Evolutionary conservation across 2,797 vertebrate genomes (phyloP).

Genomic region (Choloepus didactylus): DNA sequence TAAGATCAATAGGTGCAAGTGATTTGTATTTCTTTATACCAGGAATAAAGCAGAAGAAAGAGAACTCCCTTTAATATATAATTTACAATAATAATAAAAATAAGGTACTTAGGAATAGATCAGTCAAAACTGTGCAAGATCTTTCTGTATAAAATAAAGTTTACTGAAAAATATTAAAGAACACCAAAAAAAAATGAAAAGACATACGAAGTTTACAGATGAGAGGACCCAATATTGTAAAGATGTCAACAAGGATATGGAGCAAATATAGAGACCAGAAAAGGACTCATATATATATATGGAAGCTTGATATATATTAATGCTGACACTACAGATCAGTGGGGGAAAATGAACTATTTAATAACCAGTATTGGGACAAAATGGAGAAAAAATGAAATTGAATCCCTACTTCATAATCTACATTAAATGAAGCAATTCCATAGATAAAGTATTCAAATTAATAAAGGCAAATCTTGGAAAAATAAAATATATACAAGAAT

Average conservation of each 20-base stretch:
- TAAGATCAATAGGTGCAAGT: constrained; percentile 1
- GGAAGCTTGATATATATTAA: background rate
- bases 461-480: constrained; percentile 15
- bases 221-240: background rate
- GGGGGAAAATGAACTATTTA: background rate
- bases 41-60: background rate
- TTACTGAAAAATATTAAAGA: background rate
- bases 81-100: background rate
- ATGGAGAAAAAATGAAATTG: background rate
- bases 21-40: background rate
- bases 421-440: constrained; percentile 46
- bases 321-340: background rate
- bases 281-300: background rate
- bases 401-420: background rate
- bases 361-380: background rate
- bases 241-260: background rate
- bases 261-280: background rate
- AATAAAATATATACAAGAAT: background rate
- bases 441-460: background rate
- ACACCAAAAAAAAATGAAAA: background rate
- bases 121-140: background rate
- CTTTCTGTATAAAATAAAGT: background rate
- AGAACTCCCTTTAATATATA: background rate
- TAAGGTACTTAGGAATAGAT: background rate
- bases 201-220: background rate